Evolutionary conservation across 2,888 invertebrate species (phyloP).

Genomic region (Autographa pulchrina): DNA sequence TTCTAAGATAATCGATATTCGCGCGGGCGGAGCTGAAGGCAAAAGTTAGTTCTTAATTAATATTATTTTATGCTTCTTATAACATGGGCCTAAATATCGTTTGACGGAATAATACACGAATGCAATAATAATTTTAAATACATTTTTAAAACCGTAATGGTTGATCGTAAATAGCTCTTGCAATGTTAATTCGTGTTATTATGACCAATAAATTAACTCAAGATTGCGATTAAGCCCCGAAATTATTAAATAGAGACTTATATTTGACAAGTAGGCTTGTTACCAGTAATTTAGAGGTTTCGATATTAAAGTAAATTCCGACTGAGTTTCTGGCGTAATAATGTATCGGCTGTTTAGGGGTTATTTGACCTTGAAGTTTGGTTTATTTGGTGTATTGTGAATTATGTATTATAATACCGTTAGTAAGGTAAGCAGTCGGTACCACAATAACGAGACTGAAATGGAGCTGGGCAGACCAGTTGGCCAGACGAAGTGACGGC

Average conservation of each 20-base stretch:
- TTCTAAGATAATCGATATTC: too few species aligned
- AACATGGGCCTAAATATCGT: not conserved
- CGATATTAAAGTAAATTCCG: not conserved
- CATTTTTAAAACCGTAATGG: not conserved
- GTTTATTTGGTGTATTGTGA: not conserved
- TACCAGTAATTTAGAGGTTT: conserved; percentile 8
- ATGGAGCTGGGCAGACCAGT: too few species aligned
- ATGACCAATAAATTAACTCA: conserved; percentile 26
- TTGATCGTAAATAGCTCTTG: not conserved
- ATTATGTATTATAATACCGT: too few species aligned
- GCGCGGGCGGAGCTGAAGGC: too few species aligned
- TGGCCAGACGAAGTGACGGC: too few species aligned
- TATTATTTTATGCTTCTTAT: too few species aligned
- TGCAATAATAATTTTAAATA: not conserved
- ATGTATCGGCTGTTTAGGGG: conserved; percentile 1
- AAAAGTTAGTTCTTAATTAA: too few species aligned
- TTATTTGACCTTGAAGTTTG: not conserved
- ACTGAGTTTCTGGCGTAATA: not conserved
- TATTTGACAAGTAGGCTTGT: conserved; percentile 23
- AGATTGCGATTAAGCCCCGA: conserved; percentile 1
- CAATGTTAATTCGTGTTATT: conserved; percentile 15
- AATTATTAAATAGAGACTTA: conserved; percentile 24
- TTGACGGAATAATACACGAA: not conserved
- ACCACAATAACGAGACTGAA: too few species aligned
- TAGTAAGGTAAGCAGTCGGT: too few species aligned